Evolutionary conservation across 2,113 vertebrate genomes (phyloP).

Genomic region (Caretta caretta): DNA sequence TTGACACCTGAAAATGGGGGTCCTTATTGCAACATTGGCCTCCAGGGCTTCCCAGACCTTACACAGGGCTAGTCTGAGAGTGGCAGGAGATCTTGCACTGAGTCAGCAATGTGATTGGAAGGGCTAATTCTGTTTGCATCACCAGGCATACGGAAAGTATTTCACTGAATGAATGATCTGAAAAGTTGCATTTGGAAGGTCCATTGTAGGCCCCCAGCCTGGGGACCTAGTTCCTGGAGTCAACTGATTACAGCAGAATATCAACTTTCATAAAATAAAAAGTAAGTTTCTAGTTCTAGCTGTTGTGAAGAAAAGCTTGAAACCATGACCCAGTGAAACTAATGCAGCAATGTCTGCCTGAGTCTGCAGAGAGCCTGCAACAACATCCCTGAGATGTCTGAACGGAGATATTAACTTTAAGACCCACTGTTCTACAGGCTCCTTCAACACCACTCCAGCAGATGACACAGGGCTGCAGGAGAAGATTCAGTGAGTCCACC

Average conservation of each 20-base stretch:
- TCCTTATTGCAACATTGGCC: neutral
- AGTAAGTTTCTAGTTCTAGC: too few relatives aligned
- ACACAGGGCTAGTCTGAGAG: neutral
- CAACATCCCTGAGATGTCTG: too few relatives aligned
- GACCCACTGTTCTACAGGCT: too few relatives aligned
- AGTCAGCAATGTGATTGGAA: neutral
- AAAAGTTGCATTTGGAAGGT: neutral
- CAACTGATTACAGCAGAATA: neutral
- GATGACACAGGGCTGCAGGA: too few relatives aligned
- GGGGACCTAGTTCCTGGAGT: neutral
- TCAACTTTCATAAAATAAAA: too few relatives aligned
- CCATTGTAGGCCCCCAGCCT: neutral
- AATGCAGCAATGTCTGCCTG: too few relatives aligned
- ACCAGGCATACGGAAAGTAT: neutral
- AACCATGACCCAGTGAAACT: too few relatives aligned
- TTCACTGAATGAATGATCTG: neutral
- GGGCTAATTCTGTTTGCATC: neutral
- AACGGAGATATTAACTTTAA: too few relatives aligned
- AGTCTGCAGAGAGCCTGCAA: too few relatives aligned
- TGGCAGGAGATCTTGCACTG: neutral
- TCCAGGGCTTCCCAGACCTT: neutral
- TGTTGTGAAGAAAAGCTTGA: too few relatives aligned
- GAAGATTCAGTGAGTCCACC: too few relatives aligned
- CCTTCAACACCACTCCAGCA: too few relatives aligned
- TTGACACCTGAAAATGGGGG: neutral